A percentile compares a stretch with the other conserved stretches of the same genome.
phyloP scores from a whole-genome alignment of 2,888 invertebrate genomes.

The Drosophila peninsularis region DNA sequence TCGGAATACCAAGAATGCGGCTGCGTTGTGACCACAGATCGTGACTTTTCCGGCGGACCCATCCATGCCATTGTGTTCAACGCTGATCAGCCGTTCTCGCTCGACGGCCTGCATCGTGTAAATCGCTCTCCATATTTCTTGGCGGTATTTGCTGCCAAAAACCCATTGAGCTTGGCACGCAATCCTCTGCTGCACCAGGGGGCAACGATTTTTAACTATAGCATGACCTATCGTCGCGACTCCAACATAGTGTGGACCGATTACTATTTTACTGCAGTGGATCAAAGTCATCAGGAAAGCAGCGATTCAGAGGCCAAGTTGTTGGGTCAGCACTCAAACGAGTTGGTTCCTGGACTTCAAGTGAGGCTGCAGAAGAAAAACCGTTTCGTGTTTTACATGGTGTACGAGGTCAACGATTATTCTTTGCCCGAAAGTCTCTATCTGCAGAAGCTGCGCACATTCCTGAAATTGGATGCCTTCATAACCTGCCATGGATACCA shows the following conservation, averaged over 20 bases:
- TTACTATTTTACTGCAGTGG: constrained; percentile 29
- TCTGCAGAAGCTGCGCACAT: constrained; percentile 40
- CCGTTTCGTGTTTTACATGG: constrained; percentile 39
- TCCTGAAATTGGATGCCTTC: constrained; percentile 35
- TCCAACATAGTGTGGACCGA: constrained; percentile 51
- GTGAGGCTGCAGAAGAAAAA: constrained; percentile 17
- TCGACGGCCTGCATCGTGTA: constrained; percentile 4
- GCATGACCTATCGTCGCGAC: constrained; percentile 67
- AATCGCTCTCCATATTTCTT: constrained; percentile 5
- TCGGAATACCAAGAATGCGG: constrained; percentile 14
- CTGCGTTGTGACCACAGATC: constrained; percentile 18
- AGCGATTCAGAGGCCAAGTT: neutral
- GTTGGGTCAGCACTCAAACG: constrained; percentile 6
- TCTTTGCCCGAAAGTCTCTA: constrained; percentile 47
- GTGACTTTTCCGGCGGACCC: neutral
- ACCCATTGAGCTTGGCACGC: constrained; percentile 7
- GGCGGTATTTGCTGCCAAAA: constrained; percentile 14
- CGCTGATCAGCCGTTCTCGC: constrained; percentile 6
- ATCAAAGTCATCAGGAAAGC: neutral
- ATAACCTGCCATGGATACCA: constrained; percentile 18
- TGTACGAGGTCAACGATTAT: constrained; percentile 45
- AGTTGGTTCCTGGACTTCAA: neutral
- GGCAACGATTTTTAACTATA: constrained; percentile 38
- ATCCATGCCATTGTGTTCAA: constrained; percentile 22
- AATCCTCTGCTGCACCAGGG: neutral